Evolutionary conservation across 2,113 vertebrate genomes (phyloP).

Genomic region (Serilophus lunatus): DNA sequence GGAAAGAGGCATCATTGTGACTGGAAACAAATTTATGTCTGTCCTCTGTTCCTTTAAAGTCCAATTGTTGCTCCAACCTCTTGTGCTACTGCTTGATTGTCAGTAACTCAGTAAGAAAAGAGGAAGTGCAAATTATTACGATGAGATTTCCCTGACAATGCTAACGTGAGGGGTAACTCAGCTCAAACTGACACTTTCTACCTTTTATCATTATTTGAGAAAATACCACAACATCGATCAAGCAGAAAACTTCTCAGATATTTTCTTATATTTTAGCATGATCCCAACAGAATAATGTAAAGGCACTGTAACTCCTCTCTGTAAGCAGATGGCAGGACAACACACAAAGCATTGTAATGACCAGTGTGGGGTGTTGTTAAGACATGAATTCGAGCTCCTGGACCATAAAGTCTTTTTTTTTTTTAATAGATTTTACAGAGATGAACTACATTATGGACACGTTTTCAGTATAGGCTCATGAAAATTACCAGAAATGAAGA

Average conservation of each 20-base stretch:
- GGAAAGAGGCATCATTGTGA: neutral
- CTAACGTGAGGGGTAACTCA: neutral
- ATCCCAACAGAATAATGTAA: neutral
- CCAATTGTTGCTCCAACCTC: neutral
- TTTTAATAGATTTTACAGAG: constrained; percentile 27
- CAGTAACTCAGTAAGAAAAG: neutral
- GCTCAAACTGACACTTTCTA: neutral
- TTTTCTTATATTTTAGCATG: constrained; percentile 5
- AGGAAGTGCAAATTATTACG: neutral
- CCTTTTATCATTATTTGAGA: neutral
- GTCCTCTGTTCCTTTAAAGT: neutral
- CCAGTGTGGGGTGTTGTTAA: constrained; percentile 11
- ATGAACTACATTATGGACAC: constrained; percentile 25
- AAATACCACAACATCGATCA: neutral
- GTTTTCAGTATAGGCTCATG: neutral
- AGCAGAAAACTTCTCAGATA: neutral
- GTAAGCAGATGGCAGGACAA: constrained; percentile 61
- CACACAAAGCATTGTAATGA: constrained; percentile 59
- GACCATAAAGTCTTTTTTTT: neutral
- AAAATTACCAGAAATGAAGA: constrained; percentile 14
- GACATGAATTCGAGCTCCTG: constrained; percentile 55
- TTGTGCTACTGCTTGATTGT: neutral
- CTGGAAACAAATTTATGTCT: neutral
- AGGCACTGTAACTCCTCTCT: constrained; percentile 37
- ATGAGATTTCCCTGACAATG: neutral